These are phyloP conservation scores for Pelosia muscerda DNA, from an alignment of 2,888 invertebrate genomes.

Conservation along the genomic window DNA sequence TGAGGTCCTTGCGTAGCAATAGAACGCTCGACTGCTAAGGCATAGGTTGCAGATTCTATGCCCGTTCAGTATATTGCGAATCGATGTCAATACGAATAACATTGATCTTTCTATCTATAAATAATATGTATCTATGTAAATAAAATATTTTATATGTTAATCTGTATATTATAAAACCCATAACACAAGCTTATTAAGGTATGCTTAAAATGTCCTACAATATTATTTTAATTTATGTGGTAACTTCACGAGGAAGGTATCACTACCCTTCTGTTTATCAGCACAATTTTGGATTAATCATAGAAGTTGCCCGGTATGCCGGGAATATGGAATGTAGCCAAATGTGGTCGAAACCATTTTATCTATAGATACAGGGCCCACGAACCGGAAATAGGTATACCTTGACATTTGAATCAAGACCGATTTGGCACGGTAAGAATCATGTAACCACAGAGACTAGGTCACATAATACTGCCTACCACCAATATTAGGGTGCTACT, in stretches of 20 bases:
- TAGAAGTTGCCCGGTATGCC: conserved; percentile 35
- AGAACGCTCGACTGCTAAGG: too few species aligned
- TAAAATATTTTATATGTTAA: too few species aligned
- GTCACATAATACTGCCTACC: conserved; percentile 2
- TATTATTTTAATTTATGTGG: too few species aligned
- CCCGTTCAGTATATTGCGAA: too few species aligned
- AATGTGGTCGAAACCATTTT: conserved; percentile 39
- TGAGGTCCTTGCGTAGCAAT: too few species aligned
- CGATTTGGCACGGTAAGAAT: conserved; percentile 20
- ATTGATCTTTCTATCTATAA: too few species aligned
- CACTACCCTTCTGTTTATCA: neutral
- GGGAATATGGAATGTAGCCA: conserved; percentile 52
- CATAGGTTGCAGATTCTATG: too few species aligned
- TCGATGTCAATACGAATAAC: too few species aligned
- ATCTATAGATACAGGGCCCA: conserved; percentile 35
- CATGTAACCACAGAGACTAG: conserved; percentile 13
- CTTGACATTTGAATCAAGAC: conserved; percentile 46
- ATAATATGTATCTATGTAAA: too few species aligned
- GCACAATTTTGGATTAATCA: conserved; percentile 11
- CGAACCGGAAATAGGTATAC: conserved; percentile 40
- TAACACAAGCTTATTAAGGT: too few species aligned
- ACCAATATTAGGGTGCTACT: neutral
- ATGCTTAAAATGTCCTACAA: too few species aligned
- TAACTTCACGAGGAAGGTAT: neutral
- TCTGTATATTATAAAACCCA: too few species aligned